Evolutionary conservation across 92 coral and sea anemone species (phyloP), one percentile per base, ranked within the genome.

Genomic region (Hydrozoanthus gracilis): DNA sequence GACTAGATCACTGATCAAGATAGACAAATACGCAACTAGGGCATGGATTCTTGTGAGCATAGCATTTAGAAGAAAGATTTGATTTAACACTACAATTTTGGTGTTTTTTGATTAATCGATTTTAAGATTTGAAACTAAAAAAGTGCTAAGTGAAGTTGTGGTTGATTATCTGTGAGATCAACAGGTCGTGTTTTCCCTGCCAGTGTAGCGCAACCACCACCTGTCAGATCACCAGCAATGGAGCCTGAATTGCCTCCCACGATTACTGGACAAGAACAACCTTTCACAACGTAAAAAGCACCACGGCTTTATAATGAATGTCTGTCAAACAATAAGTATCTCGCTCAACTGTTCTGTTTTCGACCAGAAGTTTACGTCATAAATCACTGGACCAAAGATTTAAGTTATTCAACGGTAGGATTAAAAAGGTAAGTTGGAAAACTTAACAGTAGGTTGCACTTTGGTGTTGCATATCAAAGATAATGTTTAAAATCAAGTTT

Each of bases 1-100:
- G 3, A 60, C 71, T 20, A 78, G 72, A 48, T 78, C 83, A 78
- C 83, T 44, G 83, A 78, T 78, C 83, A 78, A 78, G 56, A 60
- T 78, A 78, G 83, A 58, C 11, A 27, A 15, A 18, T 20, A 78
- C 55, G 71, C 13, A 60, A 61, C 39, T 7, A 45, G 18, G 7
- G 13, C 8, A 9, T 6, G 18, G 1, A 17, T 7, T 2, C 72
- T 15, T 39, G 27, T 12, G 3, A 60, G 12, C 51, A 46, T n/a
- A 45, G 3, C 16, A 15, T 62, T 16, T 5, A 52, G 15, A 44
- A 6, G 55, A 45, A 62, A 60, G 52, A n/a, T 51, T 44, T 7
- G 39, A 3, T 39, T 8, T 15, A 3, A 5, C 14, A 7, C n/a
- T 78, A 17, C 15, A 10, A 4, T 52, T 67, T 44, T 54, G 9